Base-by-base conservation (phyloP, 2,888 invertebrate genomes). In the Plusia festucae region DNA sequence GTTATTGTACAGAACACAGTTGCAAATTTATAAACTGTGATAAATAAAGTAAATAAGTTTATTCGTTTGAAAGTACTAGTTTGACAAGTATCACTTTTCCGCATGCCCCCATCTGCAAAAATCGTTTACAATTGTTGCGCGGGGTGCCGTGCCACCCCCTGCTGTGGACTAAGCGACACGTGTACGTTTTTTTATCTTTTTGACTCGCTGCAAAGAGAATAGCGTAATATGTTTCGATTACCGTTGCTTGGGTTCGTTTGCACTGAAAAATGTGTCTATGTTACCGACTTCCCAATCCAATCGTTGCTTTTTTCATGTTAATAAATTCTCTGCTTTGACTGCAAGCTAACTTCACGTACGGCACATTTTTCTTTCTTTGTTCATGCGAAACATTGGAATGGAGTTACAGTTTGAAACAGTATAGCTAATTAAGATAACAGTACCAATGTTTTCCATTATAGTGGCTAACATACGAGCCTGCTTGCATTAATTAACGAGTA, bases 161-260 rank as follows among this genome's bases (percentile, higher is more conserved):
- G 53, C 62, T 65, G 70, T 65, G 70, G 76, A 57, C 65, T 68
- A 68, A 69, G 67, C 78, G 78, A 81, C 83, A 83, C 73, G 67
- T 76, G 76, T 79, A 74, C 71, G 57, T 86, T 88, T 87, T 87
- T 88, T 73, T 70, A 76, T 82, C 76, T 83, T 85, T 89, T 90
- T 84, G 82, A 83, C 81, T 82, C 79, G 78, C 65, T 81, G 76
- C 81, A 78, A 85, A 79, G 80, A 70, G 80, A 84, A 86, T 82
- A 76, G 83, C 75, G 86, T 89, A 88, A 91, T 91, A 89, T 87
- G 88, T 91, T 91, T 88, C 88, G 88, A 91, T 92, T 90, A 89
- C 84, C 82, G 83, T 85, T 85, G 84, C 84, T 83, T 79, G 82
- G 84, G 81, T 86, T 82, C 85, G 83, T 82, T 86, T 85, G 79